Conservation (phyloP, 1,140 invertebrate species). For the Drosophila equinoxialis region DNA sequence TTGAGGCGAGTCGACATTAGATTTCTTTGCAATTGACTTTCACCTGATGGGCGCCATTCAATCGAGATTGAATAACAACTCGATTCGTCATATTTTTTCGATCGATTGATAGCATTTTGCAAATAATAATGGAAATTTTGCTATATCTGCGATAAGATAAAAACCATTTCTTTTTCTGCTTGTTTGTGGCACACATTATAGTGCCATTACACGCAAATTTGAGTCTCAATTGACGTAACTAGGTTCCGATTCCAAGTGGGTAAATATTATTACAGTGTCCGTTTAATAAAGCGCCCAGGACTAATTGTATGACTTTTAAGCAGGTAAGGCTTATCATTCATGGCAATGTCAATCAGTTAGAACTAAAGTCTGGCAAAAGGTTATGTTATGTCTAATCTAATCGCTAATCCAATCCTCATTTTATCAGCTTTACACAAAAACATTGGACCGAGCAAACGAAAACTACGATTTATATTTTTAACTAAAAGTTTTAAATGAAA, state of each 20-base stretch:
- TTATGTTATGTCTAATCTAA: too few species aligned
- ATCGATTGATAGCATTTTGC: background rate
- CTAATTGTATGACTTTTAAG: too few species aligned
- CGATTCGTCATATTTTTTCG: background rate
- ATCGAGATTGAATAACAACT: background rate
- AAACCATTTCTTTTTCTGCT: background rate
- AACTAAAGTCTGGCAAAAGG: too few species aligned
- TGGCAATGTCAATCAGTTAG: too few species aligned
- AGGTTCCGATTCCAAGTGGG: background rate
- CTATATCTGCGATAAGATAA: background rate
- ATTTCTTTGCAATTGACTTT: background rate
- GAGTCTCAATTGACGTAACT: background rate
- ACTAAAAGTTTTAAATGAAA: too few species aligned
- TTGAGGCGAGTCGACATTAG: background rate
- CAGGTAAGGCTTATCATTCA: too few species aligned
- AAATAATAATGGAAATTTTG: slow-evolving; percentile 4
- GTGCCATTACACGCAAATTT: background rate
- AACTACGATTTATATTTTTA: too few species aligned
- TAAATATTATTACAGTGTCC: background rate
- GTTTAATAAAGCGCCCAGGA: too few species aligned
- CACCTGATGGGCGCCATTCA: background rate
- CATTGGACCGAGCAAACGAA: too few species aligned
- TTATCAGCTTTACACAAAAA: too few species aligned
- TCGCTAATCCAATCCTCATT: too few species aligned
- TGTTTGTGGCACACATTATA: background rate